These are phyloP conservation scores for Adelosebastes latens DNA, from an alignment of 2,797 vertebrate species.

Conservation along the genomic window DNA sequence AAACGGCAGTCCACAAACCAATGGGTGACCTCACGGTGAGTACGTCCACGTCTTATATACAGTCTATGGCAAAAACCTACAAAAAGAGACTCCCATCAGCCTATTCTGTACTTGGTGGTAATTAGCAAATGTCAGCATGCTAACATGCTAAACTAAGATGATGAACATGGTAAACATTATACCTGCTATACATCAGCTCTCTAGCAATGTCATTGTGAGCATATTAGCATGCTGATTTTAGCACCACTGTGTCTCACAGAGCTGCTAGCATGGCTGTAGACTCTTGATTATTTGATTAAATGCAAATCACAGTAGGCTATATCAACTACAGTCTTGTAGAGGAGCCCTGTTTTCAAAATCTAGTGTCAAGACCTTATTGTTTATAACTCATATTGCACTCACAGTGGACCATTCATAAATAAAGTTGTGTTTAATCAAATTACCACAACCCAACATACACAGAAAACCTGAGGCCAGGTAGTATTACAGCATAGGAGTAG, in stretches of 20 bases:
- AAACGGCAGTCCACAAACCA: too few species aligned
- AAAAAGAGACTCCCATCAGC: background rate
- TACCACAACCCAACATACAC: background rate
- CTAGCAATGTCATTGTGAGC: background rate
- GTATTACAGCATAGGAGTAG: background rate
- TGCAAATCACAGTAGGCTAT: background rate
- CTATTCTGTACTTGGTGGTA: too few species aligned
- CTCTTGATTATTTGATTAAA: background rate
- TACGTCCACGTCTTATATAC: too few species aligned
- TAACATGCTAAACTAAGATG: background rate
- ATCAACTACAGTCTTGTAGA: background rate
- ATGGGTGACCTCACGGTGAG: too few species aligned
- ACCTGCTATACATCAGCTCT: background rate
- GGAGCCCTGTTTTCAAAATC: background rate
- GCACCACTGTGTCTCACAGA: background rate
- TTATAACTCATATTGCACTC: background rate
- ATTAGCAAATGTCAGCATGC: background rate
- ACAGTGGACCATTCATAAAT: background rate
- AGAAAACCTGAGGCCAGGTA: background rate
- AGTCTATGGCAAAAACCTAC: too few species aligned
- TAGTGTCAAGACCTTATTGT: background rate
- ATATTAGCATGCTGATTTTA: background rate
- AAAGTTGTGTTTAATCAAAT: background rate
- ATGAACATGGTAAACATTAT: background rate
- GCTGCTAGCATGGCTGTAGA: background rate